Percentiles rank a stretch among this genome's conserved stretches.
Conservation (phyloP, 2,888 invertebrate species). For the Lasioglossum calceatum region DNA sequence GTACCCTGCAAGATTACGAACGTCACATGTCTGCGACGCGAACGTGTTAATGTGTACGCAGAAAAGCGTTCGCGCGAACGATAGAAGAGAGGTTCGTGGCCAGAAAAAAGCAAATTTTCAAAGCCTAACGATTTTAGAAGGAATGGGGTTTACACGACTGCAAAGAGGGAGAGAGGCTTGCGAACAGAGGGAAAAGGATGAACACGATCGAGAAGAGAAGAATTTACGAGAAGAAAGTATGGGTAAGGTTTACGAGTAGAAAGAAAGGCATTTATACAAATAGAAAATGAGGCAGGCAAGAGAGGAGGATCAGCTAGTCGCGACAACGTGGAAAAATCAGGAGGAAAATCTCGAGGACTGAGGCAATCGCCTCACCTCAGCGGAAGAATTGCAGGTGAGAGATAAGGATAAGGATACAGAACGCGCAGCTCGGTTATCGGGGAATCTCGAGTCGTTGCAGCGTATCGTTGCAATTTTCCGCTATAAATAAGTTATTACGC, state of each 20-base stretch:
- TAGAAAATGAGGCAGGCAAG: not conserved
- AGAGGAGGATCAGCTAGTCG: not conserved
- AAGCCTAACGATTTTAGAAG: no score
- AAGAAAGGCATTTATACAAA: not conserved
- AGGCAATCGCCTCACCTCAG: not conserved
- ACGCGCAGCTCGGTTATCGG: not conserved
- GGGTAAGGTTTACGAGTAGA: not conserved
- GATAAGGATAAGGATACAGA: not conserved
- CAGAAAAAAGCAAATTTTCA: no score
- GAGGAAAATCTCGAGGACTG: not conserved
- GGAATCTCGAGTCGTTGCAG: not conserved
- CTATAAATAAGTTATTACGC: conserved; percentile 43
- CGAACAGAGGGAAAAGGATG: not conserved
- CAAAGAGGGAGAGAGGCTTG: no score
- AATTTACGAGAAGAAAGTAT: not conserved
- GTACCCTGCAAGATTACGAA: no score
- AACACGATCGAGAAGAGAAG: not conserved
- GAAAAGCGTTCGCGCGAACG: not conserved
- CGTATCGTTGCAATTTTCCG: conserved; percentile 22
- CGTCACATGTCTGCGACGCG: no score
- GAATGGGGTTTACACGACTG: no score
- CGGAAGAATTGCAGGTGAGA: not conserved
- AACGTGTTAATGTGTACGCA: not conserved
- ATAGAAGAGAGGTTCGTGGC: not conserved
- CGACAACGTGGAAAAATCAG: not conserved